phyloP scores from a whole-genome alignment of 2,797 vertebrate genomes.

The Cirrhinus mrigala region DNA sequence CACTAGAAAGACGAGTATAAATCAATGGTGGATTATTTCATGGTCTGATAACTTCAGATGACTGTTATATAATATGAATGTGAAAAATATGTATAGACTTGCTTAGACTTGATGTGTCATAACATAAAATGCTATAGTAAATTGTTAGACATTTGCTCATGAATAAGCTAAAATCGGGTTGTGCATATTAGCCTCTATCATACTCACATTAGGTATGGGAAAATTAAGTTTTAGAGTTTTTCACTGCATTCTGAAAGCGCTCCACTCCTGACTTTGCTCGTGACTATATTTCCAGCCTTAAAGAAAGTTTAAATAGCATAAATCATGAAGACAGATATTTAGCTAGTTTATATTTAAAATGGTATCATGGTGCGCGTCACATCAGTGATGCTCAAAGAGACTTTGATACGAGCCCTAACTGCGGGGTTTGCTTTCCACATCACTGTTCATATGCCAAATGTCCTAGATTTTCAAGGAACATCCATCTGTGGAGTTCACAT shows the following conservation, averaged over 20 bases:
- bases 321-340: constrained; percentile 49
- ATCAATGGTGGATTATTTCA: constrained; percentile 50
- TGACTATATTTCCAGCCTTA: constrained; percentile 22
- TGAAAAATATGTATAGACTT: constrained; percentile 11
- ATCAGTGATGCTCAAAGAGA: constrained; percentile 43
- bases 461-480: constrained; percentile 29
- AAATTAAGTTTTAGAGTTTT: background rate
- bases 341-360: constrained; percentile 44
- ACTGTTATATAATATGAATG: constrained; percentile 29
- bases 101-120: constrained; percentile 1
- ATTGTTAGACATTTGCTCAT: constrained; percentile 25
- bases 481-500: background rate
- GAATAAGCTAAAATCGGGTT: constrained; percentile 1
- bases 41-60: constrained; percentile 22
- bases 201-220: background rate
- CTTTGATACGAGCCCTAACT: constrained; percentile 37
- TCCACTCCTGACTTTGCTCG: background rate
- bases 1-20: constrained; percentile 8
- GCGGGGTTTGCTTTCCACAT: constrained; percentile 20
- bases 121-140: constrained; percentile 5
- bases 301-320: constrained; percentile 37
- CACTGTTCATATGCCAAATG: constrained; percentile 28
- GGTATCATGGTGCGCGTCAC: constrained; percentile 7
- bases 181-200: constrained; percentile 17
- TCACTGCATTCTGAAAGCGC: background rate